A percentile compares a stretch with the other conserved stretches of the same genome.
Evolutionary conservation across 2,113 vertebrate species (phyloP).

Genomic region (Astur gentilis): DNA sequence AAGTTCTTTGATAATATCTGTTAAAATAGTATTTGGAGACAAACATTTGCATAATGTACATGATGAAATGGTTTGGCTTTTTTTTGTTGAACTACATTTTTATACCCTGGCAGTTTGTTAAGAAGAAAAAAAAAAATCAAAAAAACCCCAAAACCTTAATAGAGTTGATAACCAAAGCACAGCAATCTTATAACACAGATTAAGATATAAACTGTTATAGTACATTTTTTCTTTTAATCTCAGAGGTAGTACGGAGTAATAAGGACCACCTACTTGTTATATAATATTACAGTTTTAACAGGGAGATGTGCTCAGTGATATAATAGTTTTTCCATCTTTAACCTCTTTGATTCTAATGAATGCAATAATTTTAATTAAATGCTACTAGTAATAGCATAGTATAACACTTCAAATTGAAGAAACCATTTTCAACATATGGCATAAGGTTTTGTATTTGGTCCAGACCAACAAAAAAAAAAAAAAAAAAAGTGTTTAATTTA

Average conservation of each 20-base stretch:
- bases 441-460: conserved; percentile 31
- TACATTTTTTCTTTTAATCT: background rate
- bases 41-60: background rate
- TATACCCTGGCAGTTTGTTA: background rate
- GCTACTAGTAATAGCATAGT: background rate
- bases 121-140: background rate
- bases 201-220: background rate
- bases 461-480: background rate
- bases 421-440: conserved; percentile 16
- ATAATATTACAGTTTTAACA: background rate
- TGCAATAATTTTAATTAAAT: conserved; percentile 46
- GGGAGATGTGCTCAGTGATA: background rate
- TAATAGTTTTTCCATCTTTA: background rate
- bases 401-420: background rate
- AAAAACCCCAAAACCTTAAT: background rate
- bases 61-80: background rate
- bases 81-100: background rate
- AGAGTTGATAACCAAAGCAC: background rate
- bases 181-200: background rate
- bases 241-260: background rate
- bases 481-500: conserved; percentile 40
- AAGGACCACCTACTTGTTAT: background rate
- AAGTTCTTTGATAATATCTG: background rate
- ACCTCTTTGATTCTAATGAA: conserved; percentile 19
- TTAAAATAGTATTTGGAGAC: background rate